Evolutionary conservation across 2,888 invertebrate species (phyloP).

Genomic region (Aquatica leii): DNA sequence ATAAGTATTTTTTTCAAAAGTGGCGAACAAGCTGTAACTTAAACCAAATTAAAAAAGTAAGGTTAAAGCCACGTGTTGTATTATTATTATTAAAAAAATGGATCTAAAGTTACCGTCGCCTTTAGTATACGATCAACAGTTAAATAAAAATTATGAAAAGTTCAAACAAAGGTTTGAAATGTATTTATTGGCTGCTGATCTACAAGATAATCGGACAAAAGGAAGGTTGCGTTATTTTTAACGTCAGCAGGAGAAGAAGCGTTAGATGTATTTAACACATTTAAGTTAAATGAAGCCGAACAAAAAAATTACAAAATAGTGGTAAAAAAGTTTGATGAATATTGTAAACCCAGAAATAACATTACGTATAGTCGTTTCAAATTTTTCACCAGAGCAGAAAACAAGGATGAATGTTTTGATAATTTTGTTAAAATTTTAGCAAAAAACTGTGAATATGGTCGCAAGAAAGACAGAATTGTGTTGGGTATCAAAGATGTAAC

Average conservation of each 20-base stretch:
- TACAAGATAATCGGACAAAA: no score
- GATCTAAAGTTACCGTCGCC: neutral
- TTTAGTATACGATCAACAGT: neutral
- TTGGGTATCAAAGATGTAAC: neutral
- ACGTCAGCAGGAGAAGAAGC: neutral
- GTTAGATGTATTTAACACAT: neutral
- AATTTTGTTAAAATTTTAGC: neutral
- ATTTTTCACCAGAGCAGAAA: no score
- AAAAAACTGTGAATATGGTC: neutral
- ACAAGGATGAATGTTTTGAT: neutral
- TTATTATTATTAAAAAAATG: neutral
- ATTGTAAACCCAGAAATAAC: neutral
- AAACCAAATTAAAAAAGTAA: no score
- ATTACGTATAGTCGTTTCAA: neutral
- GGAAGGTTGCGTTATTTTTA: neutral
- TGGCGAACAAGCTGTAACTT: no score
- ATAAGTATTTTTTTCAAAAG: neutral
- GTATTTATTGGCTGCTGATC: neutral
- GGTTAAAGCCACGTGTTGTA: no score
- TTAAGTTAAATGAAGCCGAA: neutral
- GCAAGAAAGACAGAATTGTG: no score
- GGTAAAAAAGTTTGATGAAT: neutral
- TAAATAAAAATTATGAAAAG: neutral
- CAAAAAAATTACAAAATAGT: neutral
- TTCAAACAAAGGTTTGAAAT: neutral